Conservation (phyloP, 2,797 vertebrate species). For the Margarornis squamiger region DNA sequence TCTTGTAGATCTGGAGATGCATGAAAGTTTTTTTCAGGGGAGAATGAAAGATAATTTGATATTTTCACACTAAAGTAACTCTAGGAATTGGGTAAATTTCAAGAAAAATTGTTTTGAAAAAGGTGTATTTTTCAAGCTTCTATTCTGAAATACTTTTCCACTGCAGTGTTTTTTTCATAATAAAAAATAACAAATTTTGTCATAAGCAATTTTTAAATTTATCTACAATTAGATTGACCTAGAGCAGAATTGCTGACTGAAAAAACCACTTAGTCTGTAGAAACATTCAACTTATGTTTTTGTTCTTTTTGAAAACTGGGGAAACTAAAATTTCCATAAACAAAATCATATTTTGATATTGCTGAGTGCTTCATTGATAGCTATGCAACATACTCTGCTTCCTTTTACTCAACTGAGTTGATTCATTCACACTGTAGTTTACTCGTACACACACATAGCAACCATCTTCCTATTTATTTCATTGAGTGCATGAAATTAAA, state of each 20-base stretch:
- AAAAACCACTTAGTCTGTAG: neutral
- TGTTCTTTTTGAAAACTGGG: neutral
- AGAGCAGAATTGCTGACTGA: neutral
- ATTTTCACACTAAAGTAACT: neutral
- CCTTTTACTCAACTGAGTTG: neutral
- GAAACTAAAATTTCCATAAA: neutral
- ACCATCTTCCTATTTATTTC: neutral
- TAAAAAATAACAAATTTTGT: neutral
- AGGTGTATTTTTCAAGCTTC: neutral
- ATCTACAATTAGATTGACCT: neutral
- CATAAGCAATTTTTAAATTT: neutral
- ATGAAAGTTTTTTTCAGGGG: neutral
- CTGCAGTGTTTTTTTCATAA: neutral
- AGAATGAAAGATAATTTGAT: neutral
- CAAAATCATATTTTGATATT: neutral
- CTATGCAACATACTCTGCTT: neutral
- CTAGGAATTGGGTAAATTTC: neutral
- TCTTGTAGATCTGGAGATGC: neutral
- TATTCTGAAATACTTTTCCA: neutral
- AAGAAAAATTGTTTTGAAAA: neutral
- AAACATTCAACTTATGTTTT: neutral
- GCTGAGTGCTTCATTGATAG: neutral
- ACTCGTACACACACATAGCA: neutral
- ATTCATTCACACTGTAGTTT: neutral
- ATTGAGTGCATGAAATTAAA: slow-evolving; percentile 13